These are phyloP conservation scores for Sesamia inferens DNA, from an alignment of 2,888 invertebrate species.

Conservation along the genomic window DNA sequence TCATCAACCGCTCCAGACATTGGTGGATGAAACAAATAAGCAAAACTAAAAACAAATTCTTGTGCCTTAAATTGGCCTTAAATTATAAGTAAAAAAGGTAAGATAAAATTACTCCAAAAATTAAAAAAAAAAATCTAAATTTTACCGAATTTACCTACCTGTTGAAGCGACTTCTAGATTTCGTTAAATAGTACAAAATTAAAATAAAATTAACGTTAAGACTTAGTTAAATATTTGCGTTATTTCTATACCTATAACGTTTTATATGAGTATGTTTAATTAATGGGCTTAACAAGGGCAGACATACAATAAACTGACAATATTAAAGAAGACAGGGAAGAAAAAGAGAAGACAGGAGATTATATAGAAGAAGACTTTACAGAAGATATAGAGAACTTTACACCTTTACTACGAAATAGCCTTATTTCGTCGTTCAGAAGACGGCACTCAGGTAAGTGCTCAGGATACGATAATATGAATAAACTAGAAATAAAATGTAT, in stretches of 20 bases:
- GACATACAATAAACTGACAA: conserved; percentile 79
- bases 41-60: conserved; percentile 78
- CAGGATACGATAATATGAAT: conserved; percentile 3
- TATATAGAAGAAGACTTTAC: conserved; percentile 60
- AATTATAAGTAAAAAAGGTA: conserved; percentile 89
- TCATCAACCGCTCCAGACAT: conserved; percentile 85
- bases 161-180: conserved; percentile 88
- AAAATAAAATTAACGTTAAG: conserved; percentile 88
- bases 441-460: conserved; percentile 59
- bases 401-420: conserved; percentile 52
- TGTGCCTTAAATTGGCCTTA: conserved; percentile 91
- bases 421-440: conserved; percentile 39
- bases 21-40: conserved; percentile 83
- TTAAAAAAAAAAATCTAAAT: conserved; percentile 85
- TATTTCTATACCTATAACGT: conserved; percentile 88
- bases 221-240: conserved; percentile 87
- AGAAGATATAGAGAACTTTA: conserved; percentile 60
- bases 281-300: conserved; percentile 85
- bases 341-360: conserved; percentile 59
- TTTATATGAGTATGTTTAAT: conserved; percentile 86
- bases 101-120: conserved; percentile 84
- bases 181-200: conserved; percentile 90
- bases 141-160: conserved; percentile 87
- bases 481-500: conserved; percentile 8
- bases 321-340: conserved; percentile 67